Base-by-base conservation (phyloP, 2,113 vertebrate genomes). In the Actinemys pallida region DNA sequence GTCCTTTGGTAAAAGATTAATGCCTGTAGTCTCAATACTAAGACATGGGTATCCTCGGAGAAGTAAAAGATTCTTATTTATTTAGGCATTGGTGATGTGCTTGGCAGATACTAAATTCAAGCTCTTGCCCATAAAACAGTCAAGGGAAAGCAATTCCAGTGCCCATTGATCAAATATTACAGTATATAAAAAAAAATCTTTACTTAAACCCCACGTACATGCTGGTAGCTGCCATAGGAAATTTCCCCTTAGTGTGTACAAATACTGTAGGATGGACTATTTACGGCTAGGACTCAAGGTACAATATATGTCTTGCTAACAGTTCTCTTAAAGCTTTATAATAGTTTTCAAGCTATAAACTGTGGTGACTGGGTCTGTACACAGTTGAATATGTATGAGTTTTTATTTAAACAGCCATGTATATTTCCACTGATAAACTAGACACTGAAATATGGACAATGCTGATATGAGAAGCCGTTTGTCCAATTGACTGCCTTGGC, bases 391-490 rank as follows among this genome's bases (percentile, higher is more conserved):
- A 86, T 78, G 35, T 10, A 13, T 20, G 83, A 94, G 49, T 81
- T 91, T 89, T 97, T 96, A 96, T 96, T 98, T 96, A 93, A 96
- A 97, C 94, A 95, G 95, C 84, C 50, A 6, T 90, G 69, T 65
- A 24, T 93, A 88, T 91, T 76, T 91, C 86, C 89, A 81, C 49
- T 85, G 94, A 92, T 94, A 93, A 97, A 89, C 45, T 19, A 31
- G 85, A 45, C 93, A 56, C 45, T 84, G 94, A 97, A 97, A 97
- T 95, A 89, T 92, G 97, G 94, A 83, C 90, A 76, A 59, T 76
- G 20, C 92, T 95, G 96, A 98, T 97, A 97, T 92, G 92, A 92
- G 96, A 96, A 91, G 72, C 80, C 19, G 1, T 93, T 94, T 75
- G 97, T 94, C 95, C 91, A 72, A 12, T 5, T 56, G 90, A 84